Conservation (phyloP, 2,888 invertebrate species). For the Limnephilus auricula region DNA sequence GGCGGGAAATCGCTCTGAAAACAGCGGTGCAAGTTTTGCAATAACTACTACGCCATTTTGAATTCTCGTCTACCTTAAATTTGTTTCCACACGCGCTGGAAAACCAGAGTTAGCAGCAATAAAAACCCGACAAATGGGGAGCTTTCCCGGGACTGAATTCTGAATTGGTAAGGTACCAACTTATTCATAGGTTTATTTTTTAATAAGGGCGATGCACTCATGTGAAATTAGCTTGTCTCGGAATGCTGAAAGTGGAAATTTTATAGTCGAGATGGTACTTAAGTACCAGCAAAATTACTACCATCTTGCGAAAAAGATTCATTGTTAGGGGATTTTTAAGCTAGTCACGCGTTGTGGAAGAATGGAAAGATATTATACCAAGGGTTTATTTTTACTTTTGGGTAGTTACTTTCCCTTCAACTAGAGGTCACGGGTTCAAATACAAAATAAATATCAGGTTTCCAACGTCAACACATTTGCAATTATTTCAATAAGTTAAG, state of each 20-base stretch:
- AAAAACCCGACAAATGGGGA: slow-evolving; percentile 26
- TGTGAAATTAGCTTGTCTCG: not conserved
- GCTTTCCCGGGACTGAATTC: not conserved
- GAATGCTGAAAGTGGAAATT: not conserved
- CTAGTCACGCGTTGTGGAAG: not conserved
- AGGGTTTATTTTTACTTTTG: too few relatives aligned
- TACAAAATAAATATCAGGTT: too few relatives aligned
- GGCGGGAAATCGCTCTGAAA: slow-evolving; percentile 12
- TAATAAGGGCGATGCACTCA: slow-evolving; percentile 23
- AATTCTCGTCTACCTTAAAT: slow-evolving; percentile 35
- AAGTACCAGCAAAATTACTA: not conserved
- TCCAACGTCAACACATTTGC: too few relatives aligned
- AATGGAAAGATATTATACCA: not conserved
- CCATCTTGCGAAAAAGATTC: not conserved
- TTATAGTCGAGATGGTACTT: not conserved
- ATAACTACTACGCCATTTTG: slow-evolving; percentile 40
- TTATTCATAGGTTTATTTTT: not conserved
- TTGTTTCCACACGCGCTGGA: slow-evolving; percentile 31
- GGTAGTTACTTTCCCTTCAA: too few relatives aligned
- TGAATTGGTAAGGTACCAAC: not conserved
- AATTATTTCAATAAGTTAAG: too few relatives aligned
- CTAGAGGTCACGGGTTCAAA: not conserved
- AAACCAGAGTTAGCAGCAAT: slow-evolving; percentile 6
- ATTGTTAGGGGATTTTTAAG: not conserved
- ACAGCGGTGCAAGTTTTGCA: slow-evolving; percentile 38